Evolutionary conservation across 2,797 vertebrate genomes (phyloP).

Genomic region (Todus mexicanus): DNA sequence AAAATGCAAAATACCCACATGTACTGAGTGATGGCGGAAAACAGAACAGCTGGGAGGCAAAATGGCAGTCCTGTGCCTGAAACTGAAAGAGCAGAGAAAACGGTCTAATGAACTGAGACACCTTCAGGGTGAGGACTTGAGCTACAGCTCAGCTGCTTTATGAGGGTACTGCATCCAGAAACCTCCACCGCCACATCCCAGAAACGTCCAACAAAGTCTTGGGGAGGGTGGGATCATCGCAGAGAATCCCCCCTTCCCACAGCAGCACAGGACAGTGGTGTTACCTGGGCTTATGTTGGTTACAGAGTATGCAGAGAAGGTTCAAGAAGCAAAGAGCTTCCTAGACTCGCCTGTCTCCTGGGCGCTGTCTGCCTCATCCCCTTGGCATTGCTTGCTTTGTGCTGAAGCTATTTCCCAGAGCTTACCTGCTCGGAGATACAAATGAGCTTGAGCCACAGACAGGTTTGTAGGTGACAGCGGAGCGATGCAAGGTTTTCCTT

Average conservation of each 20-base stretch:
- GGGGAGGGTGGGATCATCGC: neutral
- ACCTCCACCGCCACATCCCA: neutral
- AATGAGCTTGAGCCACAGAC: neutral
- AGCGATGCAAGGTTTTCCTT: neutral
- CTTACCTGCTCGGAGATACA: neutral
- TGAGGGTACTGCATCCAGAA: neutral
- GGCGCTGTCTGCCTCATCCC: neutral
- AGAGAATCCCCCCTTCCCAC: neutral
- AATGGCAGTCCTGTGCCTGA: neutral
- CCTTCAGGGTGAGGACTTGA: neutral
- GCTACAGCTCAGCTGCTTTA: neutral
- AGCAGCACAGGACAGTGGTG: neutral
- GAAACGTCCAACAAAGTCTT: neutral
- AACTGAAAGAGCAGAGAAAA: neutral
- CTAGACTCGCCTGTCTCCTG: neutral
- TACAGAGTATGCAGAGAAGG: neutral
- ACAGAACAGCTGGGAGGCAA: neutral
- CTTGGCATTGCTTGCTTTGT: neutral
- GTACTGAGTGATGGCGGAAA: neutral
- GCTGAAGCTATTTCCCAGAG: neutral
- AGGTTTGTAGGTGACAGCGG: neutral
- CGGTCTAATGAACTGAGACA: neutral
- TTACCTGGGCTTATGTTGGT: neutral
- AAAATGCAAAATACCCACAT: slow-evolving; percentile 26
- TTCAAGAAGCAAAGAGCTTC: neutral